A percentile compares a stretch with the other conserved stretches of the same genome.
phyloP scores from a whole-genome alignment of 2,888 invertebrate genomes.

The Noctua janthina region DNA sequence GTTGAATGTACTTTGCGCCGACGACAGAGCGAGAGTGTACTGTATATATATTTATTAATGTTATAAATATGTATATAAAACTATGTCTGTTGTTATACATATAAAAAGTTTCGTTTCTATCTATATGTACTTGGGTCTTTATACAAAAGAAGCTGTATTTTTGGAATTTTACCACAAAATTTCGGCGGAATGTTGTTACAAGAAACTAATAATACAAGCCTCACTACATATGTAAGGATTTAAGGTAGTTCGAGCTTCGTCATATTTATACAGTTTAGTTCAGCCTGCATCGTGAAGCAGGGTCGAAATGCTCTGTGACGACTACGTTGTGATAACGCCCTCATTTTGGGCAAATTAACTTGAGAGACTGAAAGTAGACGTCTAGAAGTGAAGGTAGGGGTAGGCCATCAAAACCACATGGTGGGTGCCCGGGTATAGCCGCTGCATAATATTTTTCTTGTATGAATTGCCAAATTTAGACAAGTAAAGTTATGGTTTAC shows the following conservation, averaged over 20 bases:
- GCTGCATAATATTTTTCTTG: background rate
- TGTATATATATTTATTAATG: background rate
- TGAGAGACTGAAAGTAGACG: conserved; percentile 35
- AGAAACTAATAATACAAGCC: background rate
- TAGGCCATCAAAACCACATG: background rate
- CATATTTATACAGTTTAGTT: background rate
- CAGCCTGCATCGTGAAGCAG: conserved; percentile 17
- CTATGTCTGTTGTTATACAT: background rate
- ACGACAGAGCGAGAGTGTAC: background rate
- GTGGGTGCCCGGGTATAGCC: conserved; percentile 19
- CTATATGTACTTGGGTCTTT: background rate
- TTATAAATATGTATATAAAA: background rate
- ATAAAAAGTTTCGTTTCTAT: background rate
- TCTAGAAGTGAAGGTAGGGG: background rate
- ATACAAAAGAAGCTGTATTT: background rate
- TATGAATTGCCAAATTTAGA: conserved; percentile 18
- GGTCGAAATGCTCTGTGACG: conserved; percentile 17
- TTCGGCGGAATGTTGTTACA: background rate
- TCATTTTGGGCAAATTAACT: conserved; percentile 22
- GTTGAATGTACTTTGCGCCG: background rate
- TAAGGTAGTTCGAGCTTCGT: conserved; percentile 7
- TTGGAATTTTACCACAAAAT: background rate
- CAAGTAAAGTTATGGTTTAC: background rate
- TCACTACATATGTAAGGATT: background rate
- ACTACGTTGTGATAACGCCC: conserved; percentile 42